These are phyloP conservation scores for Lepidurus couesii DNA, from an alignment of 1,140 invertebrate species.

Conservation along the genomic window DNA sequence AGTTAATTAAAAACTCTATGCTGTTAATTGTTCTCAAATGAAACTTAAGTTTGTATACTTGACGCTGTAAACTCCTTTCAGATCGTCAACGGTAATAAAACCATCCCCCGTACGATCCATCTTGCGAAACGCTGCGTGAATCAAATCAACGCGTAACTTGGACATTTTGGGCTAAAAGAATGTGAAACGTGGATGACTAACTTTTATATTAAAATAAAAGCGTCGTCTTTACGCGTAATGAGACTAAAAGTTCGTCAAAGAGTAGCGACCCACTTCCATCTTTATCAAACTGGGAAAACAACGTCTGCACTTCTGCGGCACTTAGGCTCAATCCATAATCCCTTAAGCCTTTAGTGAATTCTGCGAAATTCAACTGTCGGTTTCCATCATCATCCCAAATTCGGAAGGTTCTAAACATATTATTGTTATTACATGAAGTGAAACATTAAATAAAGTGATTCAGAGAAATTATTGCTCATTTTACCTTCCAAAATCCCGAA, in stretches of 20 bases:
- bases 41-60: constrained; percentile 42
- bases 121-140: constrained; percentile 80
- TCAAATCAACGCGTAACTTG: constrained; percentile 61
- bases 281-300: constrained; percentile 45
- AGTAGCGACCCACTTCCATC: constrained; percentile 45
- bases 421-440: neutral
- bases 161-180: constrained; percentile 75
- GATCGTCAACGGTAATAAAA: constrained; percentile 74
- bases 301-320: constrained; percentile 39
- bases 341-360: constrained; percentile 46
- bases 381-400: constrained; percentile 35
- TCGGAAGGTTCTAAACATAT: constrained; percentile 32
- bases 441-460: neutral
- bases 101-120: constrained; percentile 81
- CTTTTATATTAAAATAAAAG: neutral
- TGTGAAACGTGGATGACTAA: constrained; percentile 25
- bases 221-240: constrained; percentile 43
- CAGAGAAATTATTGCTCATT: neutral
- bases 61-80: constrained; percentile 74
- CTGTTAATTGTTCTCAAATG: no score
- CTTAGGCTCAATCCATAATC: constrained; percentile 45
- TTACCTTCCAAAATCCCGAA: constrained; percentile 47
- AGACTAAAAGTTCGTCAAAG: constrained; percentile 48
- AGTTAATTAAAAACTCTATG: no score
- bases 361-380: constrained; percentile 41